A percentile compares a stretch with the other conserved stretches of the same genome.
These are phyloP conservation scores for Nyctereutes procyonoides DNA, from an alignment of 2,113 vertebrate genomes.

Conservation along the genomic window DNA sequence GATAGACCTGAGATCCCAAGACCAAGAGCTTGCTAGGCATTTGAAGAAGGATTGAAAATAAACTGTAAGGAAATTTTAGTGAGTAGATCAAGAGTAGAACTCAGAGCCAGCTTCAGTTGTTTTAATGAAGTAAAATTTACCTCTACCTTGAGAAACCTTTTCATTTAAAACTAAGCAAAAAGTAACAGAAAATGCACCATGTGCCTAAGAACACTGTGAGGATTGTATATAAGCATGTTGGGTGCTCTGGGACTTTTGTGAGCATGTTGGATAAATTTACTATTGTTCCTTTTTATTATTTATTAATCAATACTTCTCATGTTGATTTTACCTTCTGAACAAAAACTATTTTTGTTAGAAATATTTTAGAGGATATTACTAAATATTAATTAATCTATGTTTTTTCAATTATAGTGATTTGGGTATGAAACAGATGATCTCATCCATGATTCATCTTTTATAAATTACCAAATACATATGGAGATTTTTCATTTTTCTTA, in stretches of 20 bases:
- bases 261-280: not conserved
- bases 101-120: not conserved
- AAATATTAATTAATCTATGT: not conserved
- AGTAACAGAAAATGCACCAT: not conserved
- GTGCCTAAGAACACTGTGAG: not conserved
- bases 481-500: slow-evolving; percentile 25
- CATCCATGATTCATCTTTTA: slow-evolving; percentile 18
- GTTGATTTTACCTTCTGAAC: slow-evolving; percentile 46
- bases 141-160: not conserved
- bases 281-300: not conserved
- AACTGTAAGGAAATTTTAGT: not conserved
- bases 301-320: not conserved
- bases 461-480: slow-evolving; percentile 26
- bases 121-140: slow-evolving; percentile 23
- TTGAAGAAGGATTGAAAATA: not conserved
- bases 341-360: slow-evolving; percentile 21
- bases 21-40: not conserved
- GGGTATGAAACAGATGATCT: not conserved
- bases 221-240: not conserved
- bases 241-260: not conserved
- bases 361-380: not conserved
- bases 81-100: not conserved
- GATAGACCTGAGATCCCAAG: not conserved
- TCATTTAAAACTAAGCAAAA: slow-evolving; percentile 25
- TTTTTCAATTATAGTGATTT: slow-evolving; percentile 2